Base-by-base conservation (phyloP, 2,113 vertebrate genomes). In the Cromileptes altivelis region DNA sequence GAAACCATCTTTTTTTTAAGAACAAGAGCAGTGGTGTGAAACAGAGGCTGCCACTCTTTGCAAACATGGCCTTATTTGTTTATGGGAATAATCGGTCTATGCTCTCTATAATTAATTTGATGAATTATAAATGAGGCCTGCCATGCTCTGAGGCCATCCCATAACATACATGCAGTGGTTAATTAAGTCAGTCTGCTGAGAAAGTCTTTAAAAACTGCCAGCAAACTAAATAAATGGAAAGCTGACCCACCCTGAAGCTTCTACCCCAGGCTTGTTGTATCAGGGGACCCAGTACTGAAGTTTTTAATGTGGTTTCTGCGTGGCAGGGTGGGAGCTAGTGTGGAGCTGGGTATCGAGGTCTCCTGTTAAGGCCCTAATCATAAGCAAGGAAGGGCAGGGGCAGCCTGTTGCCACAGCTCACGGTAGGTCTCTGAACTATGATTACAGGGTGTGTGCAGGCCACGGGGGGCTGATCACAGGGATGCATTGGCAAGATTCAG, bases 361-460 rank as follows among this genome's bases (percentile, higher is more conserved):
- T 72, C 15, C 23, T 49, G 53, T 78, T 37, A 56, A 74, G 58
- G 65, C 81, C 91, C 47, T 92, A 92, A 94, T 94, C 85, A 89
- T 78, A 80, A 56, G 56, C 84, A 78, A 58, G 79, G 82, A 60
- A 58, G 80, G 63, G 65, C 60, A 63, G 78, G n/a, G 63, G 82
- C 78, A 50, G 84, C 84, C 78, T 85, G 82, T 74, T 76, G 86
- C 85, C 47, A 19, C 57, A 69, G 87, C 88, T 84, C 61, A 64
- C 12, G 76, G 87, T 84, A 40, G 90, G 81, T 85, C 84, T 84
- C 52, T 4, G 67, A 58, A 80, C 85, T 37, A 13, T 91, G 91
- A 95, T 95, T 94, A 91, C 50, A 90, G 72, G 85, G 82, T 45
- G 88, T 79, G 82, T 63, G 60, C 68, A 40, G 80, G 45, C 84